Conservation (phyloP, 2,888 invertebrate species). For the Polylopha cassiicola region DNA sequence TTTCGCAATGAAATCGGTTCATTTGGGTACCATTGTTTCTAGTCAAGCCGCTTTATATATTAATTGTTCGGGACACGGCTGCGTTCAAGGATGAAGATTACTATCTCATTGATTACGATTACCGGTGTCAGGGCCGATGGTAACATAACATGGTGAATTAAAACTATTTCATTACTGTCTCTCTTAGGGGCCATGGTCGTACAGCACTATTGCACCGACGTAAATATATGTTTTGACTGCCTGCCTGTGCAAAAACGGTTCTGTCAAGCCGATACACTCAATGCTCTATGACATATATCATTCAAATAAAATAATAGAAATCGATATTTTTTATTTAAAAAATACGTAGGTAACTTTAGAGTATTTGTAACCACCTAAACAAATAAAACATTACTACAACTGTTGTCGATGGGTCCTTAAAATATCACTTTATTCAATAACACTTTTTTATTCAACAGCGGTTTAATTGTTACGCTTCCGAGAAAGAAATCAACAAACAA, state of each 20-base stretch:
- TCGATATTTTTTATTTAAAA: too few species aligned
- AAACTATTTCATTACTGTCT: slow-evolving; percentile 13
- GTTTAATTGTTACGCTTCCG: slow-evolving; percentile 6
- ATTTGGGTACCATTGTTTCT: slow-evolving; percentile 62
- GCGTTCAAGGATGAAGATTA: slow-evolving; percentile 40
- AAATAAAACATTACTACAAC: too few species aligned
- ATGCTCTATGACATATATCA: too few species aligned
- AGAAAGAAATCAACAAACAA: slow-evolving; percentile 8
- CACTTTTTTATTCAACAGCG: slow-evolving; percentile 9
- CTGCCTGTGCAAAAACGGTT: background rate
- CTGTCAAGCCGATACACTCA: too few species aligned
- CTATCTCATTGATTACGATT: slow-evolving; percentile 31
- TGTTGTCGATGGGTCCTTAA: too few species aligned
- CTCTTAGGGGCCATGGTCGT: slow-evolving; percentile 10
- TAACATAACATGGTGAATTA: slow-evolving; percentile 6
- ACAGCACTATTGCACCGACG: too few species aligned
- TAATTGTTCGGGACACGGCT: slow-evolving; percentile 25
- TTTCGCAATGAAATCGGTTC: slow-evolving; percentile 43
- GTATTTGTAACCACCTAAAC: too few species aligned
- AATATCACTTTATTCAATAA: slow-evolving; percentile 7
- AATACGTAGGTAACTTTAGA: too few species aligned
- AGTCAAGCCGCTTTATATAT: slow-evolving; percentile 33
- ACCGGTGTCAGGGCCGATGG: slow-evolving; percentile 20
- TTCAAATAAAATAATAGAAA: too few species aligned
- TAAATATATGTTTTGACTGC: slow-evolving; percentile 1